Percentiles rank a stretch among this genome's conserved stretches.
Evolutionary conservation across 2,888 invertebrate genomes (phyloP).

Genomic region (Amphiduros pacificus): DNA sequence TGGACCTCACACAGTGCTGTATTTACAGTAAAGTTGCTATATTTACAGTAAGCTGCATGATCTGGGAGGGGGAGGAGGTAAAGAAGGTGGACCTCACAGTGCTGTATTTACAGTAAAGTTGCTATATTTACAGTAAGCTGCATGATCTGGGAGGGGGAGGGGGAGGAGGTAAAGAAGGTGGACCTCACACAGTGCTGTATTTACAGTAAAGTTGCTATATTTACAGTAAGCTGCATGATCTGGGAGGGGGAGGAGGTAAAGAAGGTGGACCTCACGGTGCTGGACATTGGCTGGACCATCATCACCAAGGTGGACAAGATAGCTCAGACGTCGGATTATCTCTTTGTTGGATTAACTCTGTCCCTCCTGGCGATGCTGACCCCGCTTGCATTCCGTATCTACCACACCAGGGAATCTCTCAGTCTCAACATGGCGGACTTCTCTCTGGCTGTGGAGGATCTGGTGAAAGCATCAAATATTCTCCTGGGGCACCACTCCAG

Average conservation of each 20-base stretch:
- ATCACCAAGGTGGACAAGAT: constrained; percentile 82
- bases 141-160: too few relatives aligned
- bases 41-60: too few relatives aligned
- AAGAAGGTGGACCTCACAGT: too few relatives aligned
- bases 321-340: constrained; percentile 73
- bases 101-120: too few relatives aligned
- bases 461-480: neutral
- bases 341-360: constrained; percentile 65
- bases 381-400: constrained; percentile 49
- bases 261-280: constrained; percentile 88
- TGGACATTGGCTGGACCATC: constrained; percentile 93
- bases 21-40: too few relatives aligned
- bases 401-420: constrained; percentile 30
- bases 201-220: too few relatives aligned
- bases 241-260: constrained; percentile 90
- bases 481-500: too few relatives aligned
- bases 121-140: too few relatives aligned
- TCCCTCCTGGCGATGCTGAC: constrained; percentile 36
- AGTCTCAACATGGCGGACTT: neutral
- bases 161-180: too few relatives aligned
- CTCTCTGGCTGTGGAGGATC: neutral
- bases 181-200: too few relatives aligned
- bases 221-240: constrained; percentile 87
- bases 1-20: too few relatives aligned
- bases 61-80: too few relatives aligned